phyloP scores from a whole-genome alignment of 2,797 vertebrate genomes.

The Rhinogobio ventralis region DNA sequence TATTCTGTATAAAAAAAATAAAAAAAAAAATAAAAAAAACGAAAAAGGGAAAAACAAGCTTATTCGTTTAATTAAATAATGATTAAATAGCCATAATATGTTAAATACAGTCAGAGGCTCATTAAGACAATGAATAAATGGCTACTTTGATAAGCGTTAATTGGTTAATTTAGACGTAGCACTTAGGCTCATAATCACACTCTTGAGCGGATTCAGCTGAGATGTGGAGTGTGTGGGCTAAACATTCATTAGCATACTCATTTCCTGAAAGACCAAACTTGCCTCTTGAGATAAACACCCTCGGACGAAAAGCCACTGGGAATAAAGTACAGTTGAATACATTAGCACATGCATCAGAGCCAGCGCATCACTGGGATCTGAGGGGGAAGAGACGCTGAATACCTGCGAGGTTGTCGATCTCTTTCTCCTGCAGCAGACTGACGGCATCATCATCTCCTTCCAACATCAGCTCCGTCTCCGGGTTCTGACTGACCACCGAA shows the following conservation, averaged over 20 bases:
- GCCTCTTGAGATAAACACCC: slow-evolving; percentile 93
- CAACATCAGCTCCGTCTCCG: slow-evolving; percentile 96
- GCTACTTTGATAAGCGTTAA: slow-evolving; percentile 39
- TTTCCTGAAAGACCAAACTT: slow-evolving; percentile 77
- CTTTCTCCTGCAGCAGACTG: slow-evolving; percentile 96
- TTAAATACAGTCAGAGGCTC: slow-evolving; percentile 48
- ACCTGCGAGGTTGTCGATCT: slow-evolving; percentile 99
- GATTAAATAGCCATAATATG: slow-evolving; percentile 5
- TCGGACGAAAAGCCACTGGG: slow-evolving; percentile 88
- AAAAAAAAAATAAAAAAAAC: too few relatives aligned
- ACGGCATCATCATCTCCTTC: slow-evolving; percentile 97
- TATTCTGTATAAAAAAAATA: not conserved
- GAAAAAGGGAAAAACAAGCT: slow-evolving; percentile 1
- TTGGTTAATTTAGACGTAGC: slow-evolving; percentile 50
- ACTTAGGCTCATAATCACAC: slow-evolving; percentile 39
- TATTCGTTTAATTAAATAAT: slow-evolving; percentile 47
- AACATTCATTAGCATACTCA: slow-evolving; percentile 32
- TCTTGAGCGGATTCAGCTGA: slow-evolving; percentile 12
- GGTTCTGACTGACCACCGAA: slow-evolving; percentile 91
- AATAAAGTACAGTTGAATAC: slow-evolving; percentile 66
- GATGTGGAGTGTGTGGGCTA: slow-evolving; percentile 34
- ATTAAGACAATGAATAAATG: slow-evolving; percentile 31
- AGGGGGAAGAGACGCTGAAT: slow-evolving; percentile 25
- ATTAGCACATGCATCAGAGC: slow-evolving; percentile 54
- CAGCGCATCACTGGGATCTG: not conserved